These are phyloP conservation scores for Drosophila vallismaia DNA, from an alignment of 2,888 invertebrate genomes.

Conservation along the genomic window DNA sequence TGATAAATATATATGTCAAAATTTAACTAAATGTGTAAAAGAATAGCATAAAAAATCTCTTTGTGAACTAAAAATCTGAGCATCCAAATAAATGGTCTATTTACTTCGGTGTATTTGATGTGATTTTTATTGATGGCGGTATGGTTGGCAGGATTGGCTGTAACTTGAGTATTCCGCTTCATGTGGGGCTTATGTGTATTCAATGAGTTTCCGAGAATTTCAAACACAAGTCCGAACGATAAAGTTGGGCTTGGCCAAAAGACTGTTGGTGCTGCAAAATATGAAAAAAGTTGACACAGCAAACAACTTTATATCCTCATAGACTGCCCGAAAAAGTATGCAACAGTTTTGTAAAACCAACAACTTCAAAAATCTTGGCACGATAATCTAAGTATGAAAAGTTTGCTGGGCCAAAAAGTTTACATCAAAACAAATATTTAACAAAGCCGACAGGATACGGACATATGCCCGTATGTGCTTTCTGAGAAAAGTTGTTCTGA, in stretches of 20 bases:
- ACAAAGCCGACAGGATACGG: conserved; percentile 15
- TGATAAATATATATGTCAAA: conserved; percentile 19
- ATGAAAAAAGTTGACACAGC: conserved; percentile 39
- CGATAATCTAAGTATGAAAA: conserved; percentile 29
- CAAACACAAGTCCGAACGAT: conserved; percentile 2
- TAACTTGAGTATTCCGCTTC: neutral
- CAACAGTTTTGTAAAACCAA: conserved; percentile 36
- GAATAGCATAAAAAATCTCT: conserved; percentile 15
- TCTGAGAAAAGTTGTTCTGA: neutral
- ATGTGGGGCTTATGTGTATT: conserved; percentile 21
- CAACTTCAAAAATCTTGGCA: conserved; percentile 20
- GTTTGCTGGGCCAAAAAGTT: conserved; percentile 28
- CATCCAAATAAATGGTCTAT: conserved; percentile 63
- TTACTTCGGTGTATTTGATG: conserved; percentile 65
- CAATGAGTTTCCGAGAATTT: conserved; percentile 1
- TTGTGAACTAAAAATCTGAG: conserved; percentile 26
- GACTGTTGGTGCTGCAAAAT: conserved; percentile 14
- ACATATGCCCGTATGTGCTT: neutral
- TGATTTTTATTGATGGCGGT: neutral
- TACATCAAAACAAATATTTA: conserved; percentile 30
- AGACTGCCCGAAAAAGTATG: conserved; percentile 22
- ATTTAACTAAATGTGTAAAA: conserved; percentile 37
- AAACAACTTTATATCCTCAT: conserved; percentile 23
- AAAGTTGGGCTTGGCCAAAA: neutral
- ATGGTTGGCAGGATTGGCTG: neutral